phyloP scores from a whole-genome alignment of 2,113 vertebrate species.

The Sarotherodon lohbergeri region DNA sequence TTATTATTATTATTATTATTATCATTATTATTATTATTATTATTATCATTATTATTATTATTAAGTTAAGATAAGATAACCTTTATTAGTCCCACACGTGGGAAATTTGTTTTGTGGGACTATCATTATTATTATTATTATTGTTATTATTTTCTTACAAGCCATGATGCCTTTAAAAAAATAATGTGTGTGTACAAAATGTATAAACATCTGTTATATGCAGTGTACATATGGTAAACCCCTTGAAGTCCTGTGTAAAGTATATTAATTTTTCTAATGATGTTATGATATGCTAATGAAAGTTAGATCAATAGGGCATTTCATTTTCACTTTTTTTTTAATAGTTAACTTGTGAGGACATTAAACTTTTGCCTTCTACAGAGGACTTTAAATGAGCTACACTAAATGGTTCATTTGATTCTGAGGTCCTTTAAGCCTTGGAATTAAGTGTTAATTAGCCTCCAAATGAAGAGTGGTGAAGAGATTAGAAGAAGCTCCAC shows the following conservation, averaged over 20 bases:
- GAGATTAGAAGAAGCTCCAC: constrained; percentile 3
- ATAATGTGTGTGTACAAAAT: neutral
- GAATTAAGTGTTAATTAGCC: constrained; percentile 15
- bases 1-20: too few relatives aligned
- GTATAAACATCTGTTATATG: neutral
- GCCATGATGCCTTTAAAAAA: neutral
- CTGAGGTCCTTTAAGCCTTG: neutral
- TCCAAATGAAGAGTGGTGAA: constrained; percentile 3
- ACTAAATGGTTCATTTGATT: neutral
- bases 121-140: too few relatives aligned
- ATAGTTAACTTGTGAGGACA: neutral
- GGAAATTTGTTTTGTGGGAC: too few relatives aligned
- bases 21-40: too few relatives aligned
- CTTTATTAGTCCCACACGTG: too few relatives aligned
- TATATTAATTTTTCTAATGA: neutral
- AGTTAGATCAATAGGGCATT: neutral
- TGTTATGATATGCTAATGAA: neutral
- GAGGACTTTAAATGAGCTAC: neutral
- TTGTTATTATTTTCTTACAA: too few relatives aligned
- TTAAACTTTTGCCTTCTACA: neutral
- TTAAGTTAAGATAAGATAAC: too few relatives aligned
- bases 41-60: too few relatives aligned
- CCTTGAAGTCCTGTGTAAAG: neutral
- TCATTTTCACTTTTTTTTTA: neutral
- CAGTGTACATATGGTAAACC: neutral